Evolutionary conservation across 2,797 vertebrate species (phyloP).

Genomic region (Scolopax bukidnonensis): DNA sequence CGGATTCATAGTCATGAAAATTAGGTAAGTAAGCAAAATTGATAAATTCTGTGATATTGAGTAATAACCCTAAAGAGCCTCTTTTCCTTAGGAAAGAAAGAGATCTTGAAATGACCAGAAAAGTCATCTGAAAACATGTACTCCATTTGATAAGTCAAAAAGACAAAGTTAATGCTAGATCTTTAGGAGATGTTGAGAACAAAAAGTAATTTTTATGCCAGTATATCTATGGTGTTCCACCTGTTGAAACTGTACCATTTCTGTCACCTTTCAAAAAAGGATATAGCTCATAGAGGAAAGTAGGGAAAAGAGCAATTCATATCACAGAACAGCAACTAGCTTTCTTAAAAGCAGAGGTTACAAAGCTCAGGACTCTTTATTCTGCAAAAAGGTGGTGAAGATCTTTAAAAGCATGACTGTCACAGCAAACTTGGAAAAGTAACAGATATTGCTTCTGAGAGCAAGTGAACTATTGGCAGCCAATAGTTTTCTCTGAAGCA

Average conservation of each 20-base stretch:
- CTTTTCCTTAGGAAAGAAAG: not conserved
- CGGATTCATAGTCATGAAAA: not conserved
- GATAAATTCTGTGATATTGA: not conserved
- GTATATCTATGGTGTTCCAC: not conserved
- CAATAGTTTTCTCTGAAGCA: not conserved
- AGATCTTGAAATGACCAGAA: not conserved
- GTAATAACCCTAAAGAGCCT: not conserved
- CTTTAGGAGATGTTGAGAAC: not conserved
- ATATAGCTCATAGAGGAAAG: not conserved
- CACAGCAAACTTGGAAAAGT: not conserved
- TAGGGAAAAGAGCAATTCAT: not conserved
- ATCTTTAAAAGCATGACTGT: not conserved
- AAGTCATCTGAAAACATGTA: not conserved
- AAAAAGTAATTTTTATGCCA: not conserved
- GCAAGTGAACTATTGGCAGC: not conserved
- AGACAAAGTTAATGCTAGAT: not conserved
- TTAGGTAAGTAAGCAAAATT: not conserved
- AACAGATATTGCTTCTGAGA: not conserved
- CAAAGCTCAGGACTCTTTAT: slow-evolving; percentile 1
- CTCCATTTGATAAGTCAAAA: not conserved
- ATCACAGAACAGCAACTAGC: not conserved
- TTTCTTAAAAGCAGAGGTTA: slow-evolving; percentile 31
- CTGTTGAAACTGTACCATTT: not conserved
- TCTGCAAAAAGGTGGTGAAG: not conserved
- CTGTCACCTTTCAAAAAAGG: not conserved